Base-by-base conservation (phyloP, 2,797 vertebrate species). In the Margarornis squamiger region DNA sequence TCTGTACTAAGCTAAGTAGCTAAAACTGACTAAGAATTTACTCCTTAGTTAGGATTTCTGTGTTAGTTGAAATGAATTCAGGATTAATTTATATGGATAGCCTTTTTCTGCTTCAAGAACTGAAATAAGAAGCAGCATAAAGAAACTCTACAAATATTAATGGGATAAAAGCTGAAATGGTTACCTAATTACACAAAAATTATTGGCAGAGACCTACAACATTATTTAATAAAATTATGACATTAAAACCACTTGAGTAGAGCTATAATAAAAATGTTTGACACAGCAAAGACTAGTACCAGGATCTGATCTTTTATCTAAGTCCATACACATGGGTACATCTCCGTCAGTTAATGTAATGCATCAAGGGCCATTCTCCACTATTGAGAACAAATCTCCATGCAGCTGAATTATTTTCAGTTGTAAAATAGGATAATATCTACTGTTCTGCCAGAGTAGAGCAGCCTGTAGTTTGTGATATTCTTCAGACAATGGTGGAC, bases 341-440 rank as follows among this genome's bases (percentile, higher is more conserved):
- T 73, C 32, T 61, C 27, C 24, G 72, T 20, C 17, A 70, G 7
- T 36, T 82, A 70, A 82, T 23, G 6, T 5, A 61, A 27, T 6
- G 7, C 6, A 34, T 30, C 19, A 72, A 67, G 13, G 11, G 2
- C 6, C 12, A 1, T 48, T 66, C 51, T 58, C 30, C 11, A 22
- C 26, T 54, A 6, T 0, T 1, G 22, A 90, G 8, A 10, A 4
- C 19, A 62, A 75, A 27, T 2, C 15, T 46, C 20, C 14, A 29
- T 5, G 20, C 6, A 55, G 5, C 3, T 39, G 20, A 76, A 54
- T 26, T 54, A 4, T 65, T 87, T 71, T 51, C 41, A 48, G 17
- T 12, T 58, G 8, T 38, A 61, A 93, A 75, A 38, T 7, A 26
- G 6, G 7, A 30, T 65, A 78, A 30, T 65, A 78, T 49, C 45